These are phyloP conservation scores for Podiceps cristatus DNA, from an alignment of 2,113 vertebrate species.

Conservation along the genomic window DNA sequence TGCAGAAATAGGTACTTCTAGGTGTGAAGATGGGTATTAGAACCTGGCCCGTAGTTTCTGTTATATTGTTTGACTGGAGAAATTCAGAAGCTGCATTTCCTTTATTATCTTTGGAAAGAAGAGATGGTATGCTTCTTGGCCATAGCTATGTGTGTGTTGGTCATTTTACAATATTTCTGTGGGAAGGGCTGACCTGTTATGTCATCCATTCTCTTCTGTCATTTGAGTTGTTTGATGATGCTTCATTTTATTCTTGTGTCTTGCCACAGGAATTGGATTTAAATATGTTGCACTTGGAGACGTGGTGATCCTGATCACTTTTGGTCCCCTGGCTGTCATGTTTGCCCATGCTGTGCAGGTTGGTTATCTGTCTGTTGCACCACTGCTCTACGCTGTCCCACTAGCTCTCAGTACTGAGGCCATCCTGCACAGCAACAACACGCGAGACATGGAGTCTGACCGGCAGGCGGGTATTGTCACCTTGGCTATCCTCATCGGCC, in stretches of 20 bases:
- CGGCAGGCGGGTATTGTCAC: constrained; percentile 94
- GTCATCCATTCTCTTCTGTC: background rate
- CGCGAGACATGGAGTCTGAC: constrained; percentile 95
- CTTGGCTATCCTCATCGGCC: constrained; percentile 93
- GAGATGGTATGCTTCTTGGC: background rate
- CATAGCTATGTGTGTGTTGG: fast-evolving
- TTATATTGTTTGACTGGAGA: background rate
- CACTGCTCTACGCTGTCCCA: constrained; percentile 91
- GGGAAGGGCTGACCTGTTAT: background rate
- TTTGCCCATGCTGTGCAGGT: constrained; percentile 96
- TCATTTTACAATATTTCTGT: fast-evolving
- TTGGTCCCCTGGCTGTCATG: constrained; percentile 95
- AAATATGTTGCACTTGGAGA: constrained; percentile 97
- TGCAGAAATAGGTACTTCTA: background rate
- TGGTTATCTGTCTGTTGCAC: constrained; percentile 90
- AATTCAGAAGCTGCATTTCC: background rate
- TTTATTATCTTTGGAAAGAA: background rate
- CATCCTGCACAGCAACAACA: constrained; percentile 99
- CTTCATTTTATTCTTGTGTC: constrained; percentile 40
- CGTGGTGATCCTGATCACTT: constrained; percentile 96
- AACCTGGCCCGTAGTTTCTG: background rate
- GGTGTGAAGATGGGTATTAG: background rate
- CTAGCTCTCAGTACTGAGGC: constrained; percentile 96
- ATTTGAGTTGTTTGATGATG: background rate
- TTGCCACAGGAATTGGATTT: constrained; percentile 89